Base-by-base conservation (phyloP, 2,113 vertebrate species). In the Vulpes lagopus region DNA sequence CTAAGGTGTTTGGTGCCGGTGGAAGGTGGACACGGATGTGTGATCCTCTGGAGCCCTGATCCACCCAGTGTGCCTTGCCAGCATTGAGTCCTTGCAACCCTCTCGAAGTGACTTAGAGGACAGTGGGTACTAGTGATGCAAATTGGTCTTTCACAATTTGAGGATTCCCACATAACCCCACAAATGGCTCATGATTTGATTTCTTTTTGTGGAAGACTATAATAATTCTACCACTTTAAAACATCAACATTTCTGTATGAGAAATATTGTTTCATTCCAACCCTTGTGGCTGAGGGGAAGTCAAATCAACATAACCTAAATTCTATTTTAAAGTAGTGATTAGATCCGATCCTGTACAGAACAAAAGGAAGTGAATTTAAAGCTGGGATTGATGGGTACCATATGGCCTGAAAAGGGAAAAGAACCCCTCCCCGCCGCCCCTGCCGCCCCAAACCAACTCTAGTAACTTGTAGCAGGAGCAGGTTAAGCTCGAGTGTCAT, bases 351-450 rank as follows among this genome's bases (percentile, higher is more conserved):
- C 73, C 51, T 79, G 15, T 22, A n/a, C 9, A 79, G 85, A 91
- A 96, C 94, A 97, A 96, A 98, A 96, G 96, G 84, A 97, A 95
- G 84, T 87, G 83, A 90, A 89, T 95, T 95, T 93, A 69, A 90
- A 93, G 59, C 93, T 87, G 71, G 81, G 85, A 91, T 65, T 97
- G 98, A 98, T 97, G 89, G 89, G 43, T 91, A 95, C 87, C 93
- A 27, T 76, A 97, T 97, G 96, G 93, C 25, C 83, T 95, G 32
- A 81, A 93, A 79, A 78, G 19, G 23, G 8, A 9, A 12, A 22
- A 43, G 43, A 43, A 43, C 6, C 43, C 43, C 43, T 43, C 43
- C 43, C 43, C 2, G 35, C 35, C 35, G 35, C 35, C 35, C 35
- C 35, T 35, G 35, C 2, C 6, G 6, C 43, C 43, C 43, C 43